A percentile compares a stretch with the other conserved stretches of the same genome.
Conservation (phyloP, 2,113 vertebrate species). For the Indri indri region DNA sequence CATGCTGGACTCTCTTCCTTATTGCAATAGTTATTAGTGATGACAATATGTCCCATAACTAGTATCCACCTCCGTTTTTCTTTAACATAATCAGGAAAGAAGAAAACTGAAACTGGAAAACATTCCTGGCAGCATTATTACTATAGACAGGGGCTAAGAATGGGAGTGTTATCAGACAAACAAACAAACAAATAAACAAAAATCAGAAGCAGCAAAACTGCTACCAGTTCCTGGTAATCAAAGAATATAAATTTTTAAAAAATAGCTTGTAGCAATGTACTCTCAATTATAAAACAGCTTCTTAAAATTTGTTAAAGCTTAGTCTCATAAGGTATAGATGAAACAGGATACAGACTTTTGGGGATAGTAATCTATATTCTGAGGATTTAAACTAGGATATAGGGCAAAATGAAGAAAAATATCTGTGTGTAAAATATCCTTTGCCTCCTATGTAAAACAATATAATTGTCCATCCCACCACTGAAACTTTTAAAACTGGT, state of each 20-base stretch:
- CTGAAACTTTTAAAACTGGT: neutral
- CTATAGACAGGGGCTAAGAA: neutral
- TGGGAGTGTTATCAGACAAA: neutral
- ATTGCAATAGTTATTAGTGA: neutral
- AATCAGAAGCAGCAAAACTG: neutral
- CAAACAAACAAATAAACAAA: neutral
- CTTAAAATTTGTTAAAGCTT: neutral
- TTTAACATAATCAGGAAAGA: neutral
- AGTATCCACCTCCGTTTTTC: neutral
- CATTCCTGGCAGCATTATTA: neutral
- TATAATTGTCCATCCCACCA: neutral
- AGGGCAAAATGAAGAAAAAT: neutral
- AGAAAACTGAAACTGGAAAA: neutral
- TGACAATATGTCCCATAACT: neutral
- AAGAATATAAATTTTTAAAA: neutral
- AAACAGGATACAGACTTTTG: neutral
- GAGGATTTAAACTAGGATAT: neutral
- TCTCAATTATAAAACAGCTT: neutral
- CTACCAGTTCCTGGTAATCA: neutral
- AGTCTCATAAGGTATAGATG: neutral
- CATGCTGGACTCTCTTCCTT: neutral
- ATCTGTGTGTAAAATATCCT: neutral
- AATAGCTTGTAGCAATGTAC: neutral
- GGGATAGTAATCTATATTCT: neutral
- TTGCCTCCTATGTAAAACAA: neutral